Evolutionary conservation across 2,888 invertebrate species (phyloP), one percentile per base, ranked within the genome.

Genomic region (Lepetodrilus schrolli): DNA sequence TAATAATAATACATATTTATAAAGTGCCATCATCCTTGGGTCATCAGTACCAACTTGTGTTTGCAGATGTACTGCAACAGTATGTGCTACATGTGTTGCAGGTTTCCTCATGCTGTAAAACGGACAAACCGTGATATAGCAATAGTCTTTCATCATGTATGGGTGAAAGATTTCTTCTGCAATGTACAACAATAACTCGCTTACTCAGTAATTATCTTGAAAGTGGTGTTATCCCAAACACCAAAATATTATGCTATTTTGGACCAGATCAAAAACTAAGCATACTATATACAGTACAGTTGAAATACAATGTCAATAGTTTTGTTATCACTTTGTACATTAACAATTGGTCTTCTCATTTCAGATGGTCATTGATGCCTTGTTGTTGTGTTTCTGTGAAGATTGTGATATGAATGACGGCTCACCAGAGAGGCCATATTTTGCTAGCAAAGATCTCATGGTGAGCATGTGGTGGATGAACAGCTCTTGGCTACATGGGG

Each of bases 341-440:
- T 4, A 1, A 51, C n/a, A 51, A 51, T 51, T 1, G n/a, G 13
- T 51, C 26, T 13, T 51, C n/a, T 43, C 38, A 77, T 91, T 92
- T 47, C 90, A 97, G 96, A 96, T 97, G 94, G 96, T 97, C 8
- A 95, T 98, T 5, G 97, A 98, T 90, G 96, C 98, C 0, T 92
- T 98, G 71, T 96, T 98, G 91, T 91, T 98, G 78, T 98, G 98
- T 90, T 96, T 96, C 86, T 97, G 97, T 88, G 97, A 97, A 90
- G 97, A 96, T 89, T 94, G 95, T 90, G 95, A 95, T 75, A 93
- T 94, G 90, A 96, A 96, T 89, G 94, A 95, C 82, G 91, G 90
- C 3, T 80, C 89, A 10, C 81, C 82, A 20, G 90, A 87, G n/a
- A 82, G 85, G 65, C 89, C 88, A 10, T 91, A 90, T 81, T 91